Evolutionary conservation across 1,140 invertebrate species (phyloP).

Genomic region (Probaryconus sp.): DNA sequence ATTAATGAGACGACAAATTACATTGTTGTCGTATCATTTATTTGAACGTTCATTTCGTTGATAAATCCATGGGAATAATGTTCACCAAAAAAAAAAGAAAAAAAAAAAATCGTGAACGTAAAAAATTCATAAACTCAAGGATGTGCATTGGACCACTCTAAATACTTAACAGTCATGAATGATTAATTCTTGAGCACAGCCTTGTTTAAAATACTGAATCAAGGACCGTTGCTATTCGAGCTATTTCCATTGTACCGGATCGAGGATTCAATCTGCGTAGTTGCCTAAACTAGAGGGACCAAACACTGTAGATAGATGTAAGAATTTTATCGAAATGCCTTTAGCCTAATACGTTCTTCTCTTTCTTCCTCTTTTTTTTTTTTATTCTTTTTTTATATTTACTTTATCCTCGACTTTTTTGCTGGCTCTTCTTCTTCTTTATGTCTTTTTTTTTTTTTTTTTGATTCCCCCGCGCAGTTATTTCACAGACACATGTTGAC

Average conservation of each 20-base stretch:
- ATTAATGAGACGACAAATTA: too few species aligned
- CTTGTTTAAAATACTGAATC: slow-evolving; percentile 30
- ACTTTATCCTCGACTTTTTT: slow-evolving; percentile 8
- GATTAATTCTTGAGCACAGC: slow-evolving; percentile 37
- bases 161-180: slow-evolving; percentile 39
- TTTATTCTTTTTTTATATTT: slow-evolving; percentile 19
- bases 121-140: slow-evolving; percentile 43
- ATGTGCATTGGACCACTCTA: slow-evolving; percentile 47
- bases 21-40: too few species aligned
- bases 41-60: too few species aligned
- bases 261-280: slow-evolving; percentile 11
- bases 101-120: slow-evolving; percentile 39
- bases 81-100: too few species aligned
- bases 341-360: slow-evolving; percentile 57
- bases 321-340: slow-evolving; percentile 61
- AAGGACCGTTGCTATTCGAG: slow-evolving; percentile 11
- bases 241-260: slow-evolving; percentile 36
- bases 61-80: too few species aligned
- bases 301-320: slow-evolving; percentile 62
- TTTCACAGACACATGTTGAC: slow-evolving; percentile 35
- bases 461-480: too few species aligned
- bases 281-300: slow-evolving; percentile 10
- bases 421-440: neutral
- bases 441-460: too few species aligned
- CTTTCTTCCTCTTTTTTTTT: slow-evolving; percentile 32